These are phyloP conservation scores for Danio albolineatus DNA, from an alignment of 2,797 vertebrate species.

Conservation along the genomic window DNA sequence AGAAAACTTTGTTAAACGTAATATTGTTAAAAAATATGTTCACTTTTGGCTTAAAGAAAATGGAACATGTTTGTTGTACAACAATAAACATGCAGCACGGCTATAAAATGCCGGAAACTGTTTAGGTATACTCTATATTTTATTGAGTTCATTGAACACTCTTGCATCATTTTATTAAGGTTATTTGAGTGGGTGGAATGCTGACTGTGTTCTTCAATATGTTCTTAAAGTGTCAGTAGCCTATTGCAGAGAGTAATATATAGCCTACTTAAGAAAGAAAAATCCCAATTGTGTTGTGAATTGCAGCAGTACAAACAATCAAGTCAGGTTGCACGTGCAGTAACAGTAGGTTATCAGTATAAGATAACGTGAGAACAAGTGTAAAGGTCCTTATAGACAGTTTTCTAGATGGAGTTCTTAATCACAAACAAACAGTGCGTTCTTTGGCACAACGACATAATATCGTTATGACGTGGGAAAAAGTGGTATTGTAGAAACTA, in stretches of 20 bases:
- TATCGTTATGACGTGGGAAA: background rate
- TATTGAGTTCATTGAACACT: constrained; percentile 29
- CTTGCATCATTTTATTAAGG: constrained; percentile 23
- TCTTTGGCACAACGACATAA: constrained; percentile 27
- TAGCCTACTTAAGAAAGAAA: background rate
- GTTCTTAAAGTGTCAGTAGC: background rate
- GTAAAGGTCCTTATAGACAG: constrained; percentile 41
- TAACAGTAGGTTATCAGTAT: background rate
- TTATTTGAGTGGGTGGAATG: constrained; percentile 13
- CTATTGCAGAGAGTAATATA: background rate
- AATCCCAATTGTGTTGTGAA: background rate
- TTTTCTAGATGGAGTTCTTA: constrained; percentile 35
- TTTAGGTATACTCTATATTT: background rate
- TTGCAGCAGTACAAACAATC: background rate
- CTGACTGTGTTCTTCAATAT: background rate
- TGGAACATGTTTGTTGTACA: too few relatives aligned
- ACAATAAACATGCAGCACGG: too few relatives aligned
- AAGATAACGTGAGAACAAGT: constrained; percentile 38
- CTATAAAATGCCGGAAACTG: background rate
- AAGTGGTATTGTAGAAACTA: background rate
- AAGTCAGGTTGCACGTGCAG: background rate
- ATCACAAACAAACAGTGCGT: constrained; percentile 1
- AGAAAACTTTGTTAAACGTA: too few relatives aligned
- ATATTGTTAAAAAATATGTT: too few relatives aligned
- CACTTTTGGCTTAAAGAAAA: too few relatives aligned